Evolutionary conservation across 2,113 vertebrate genomes (phyloP), one percentile per base, ranked within the genome.

Genomic region (Neotragus pygmaeus): DNA sequence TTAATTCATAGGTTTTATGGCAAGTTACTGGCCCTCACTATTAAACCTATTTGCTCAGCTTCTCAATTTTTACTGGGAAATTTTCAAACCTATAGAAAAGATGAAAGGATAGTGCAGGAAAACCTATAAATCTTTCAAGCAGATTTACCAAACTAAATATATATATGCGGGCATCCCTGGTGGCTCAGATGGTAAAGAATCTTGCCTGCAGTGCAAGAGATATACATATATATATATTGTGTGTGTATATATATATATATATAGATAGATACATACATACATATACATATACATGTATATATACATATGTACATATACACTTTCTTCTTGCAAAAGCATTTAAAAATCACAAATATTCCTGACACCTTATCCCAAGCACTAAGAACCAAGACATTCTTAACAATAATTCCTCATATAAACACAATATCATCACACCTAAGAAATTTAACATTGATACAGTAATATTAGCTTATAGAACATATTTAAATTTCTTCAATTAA

Each of bases 271-370:
- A 49, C 3, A 49, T 51, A 47, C 45, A 47, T 47, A 47, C 8
- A 45, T 45, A 45, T 45, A 45, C 9, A 47, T 43, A 39, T 27
- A 45, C 23, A 55, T 45, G 43, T 39, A 49, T 7, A 33, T 8
- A 47, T n/a, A 28, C 19, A 8, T 2, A 45, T 19, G 21, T 47
- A 53, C 16, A 47, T 43, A 39, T 27, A 45, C 23, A 55, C 43
- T 55, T 80, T 85, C 2, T 85, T 92, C 88, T 91, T 88, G 17
- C 33, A 28, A 62, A 92, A 82, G 12, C 39, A 57, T 83, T 95
- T 95, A 83, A 60, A 96, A 96, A 25, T 64, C 73, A 94, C 51
- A 97, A 62, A 70, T 92, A 78, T 84, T 78, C 70, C 49, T 27
- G 39, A 93, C n/a, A 23, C 3, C 28, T 96, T 45, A 90, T 21